Base-by-base conservation (phyloP, 2,888 invertebrate species). In the Phrixothrix hirtus region DNA sequence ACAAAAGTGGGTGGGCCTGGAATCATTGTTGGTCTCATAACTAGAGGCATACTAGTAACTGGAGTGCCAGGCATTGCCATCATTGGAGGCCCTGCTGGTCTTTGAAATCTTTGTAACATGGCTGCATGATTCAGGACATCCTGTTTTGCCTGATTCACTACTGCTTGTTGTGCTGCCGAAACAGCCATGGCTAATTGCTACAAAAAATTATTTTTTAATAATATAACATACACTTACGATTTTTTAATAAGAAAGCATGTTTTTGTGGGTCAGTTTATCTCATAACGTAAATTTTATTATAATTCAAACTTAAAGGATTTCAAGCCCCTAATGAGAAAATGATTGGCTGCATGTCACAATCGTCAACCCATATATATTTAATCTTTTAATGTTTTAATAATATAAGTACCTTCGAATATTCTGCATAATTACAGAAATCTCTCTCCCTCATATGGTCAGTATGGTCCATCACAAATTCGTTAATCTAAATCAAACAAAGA, bases 21-120 rank as follows among this genome's bases (percentile, higher is more conserved):
- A 25, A 79, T 67, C 45, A 79, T 77, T 72, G 78, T 76, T n/a
- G 76, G 79, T 55, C 79, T 69, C 49, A 79, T 79, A 71, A 81
- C 79, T 7, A 81, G 72, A 2, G 79, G 78, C 55, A 78, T 77
- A 2, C 77, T 77, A 29, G 76, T 77, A 25, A 78, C 77, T 1
- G 77, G 77, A 65, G 75, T 77, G 4, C 78, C 79, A 1, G 77
- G 77, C 69, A 79, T 76, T 10, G 75, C 75, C 29, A 79, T 74
- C 67, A 78, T 65, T 10, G 72, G 74, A 4, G 75, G 73, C 13
- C 74, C 73, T 3, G 77, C 75, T 36, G 77, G 77, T 50, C 78
- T 73, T 17, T 73, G 76, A 69, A 78, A 80, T 50, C 80, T 75
- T 51, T 79, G 79, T 72, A 74, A 68, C 68, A 75, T 68, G 5